These are phyloP conservation scores for Watsonalla binaria DNA, from an alignment of 2,888 invertebrate genomes.

Conservation along the genomic window DNA sequence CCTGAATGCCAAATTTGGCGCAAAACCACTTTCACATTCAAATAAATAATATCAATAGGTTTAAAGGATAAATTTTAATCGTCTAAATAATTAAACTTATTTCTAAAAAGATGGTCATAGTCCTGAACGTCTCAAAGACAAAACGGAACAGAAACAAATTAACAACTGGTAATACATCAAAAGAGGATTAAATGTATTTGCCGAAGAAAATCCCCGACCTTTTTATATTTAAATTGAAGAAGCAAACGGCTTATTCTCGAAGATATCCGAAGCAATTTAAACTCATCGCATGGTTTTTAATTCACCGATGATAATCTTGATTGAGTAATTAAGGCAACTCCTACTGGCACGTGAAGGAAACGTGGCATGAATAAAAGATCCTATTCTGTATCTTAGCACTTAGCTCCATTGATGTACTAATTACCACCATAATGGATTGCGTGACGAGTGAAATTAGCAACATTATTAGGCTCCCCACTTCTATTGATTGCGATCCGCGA, in stretches of 20 bases:
- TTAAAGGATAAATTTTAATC: no score
- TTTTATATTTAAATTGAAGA: no score
- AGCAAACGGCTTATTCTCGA: neutral
- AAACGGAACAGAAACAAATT: slow-evolving; percentile 48
- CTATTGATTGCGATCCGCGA: slow-evolving; percentile 40
- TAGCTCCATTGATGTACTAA: slow-evolving; percentile 27
- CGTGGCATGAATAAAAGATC: slow-evolving; percentile 7
- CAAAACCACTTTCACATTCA: no score
- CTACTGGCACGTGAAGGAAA: neutral
- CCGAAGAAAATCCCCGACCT: slow-evolving; percentile 21
- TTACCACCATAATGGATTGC: slow-evolving; percentile 34
- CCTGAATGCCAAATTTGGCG: no score
- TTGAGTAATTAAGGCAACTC: neutral
- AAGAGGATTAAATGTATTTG: slow-evolving; percentile 41
- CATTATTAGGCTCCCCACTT: slow-evolving; percentile 36
- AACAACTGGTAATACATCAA: slow-evolving; percentile 46
- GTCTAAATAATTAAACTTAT: no score
- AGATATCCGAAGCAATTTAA: neutral
- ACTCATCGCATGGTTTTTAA: neutral
- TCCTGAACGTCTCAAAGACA: slow-evolving; percentile 34
- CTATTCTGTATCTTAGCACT: slow-evolving; percentile 20
- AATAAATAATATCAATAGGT: no score
- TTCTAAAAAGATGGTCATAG: no score
- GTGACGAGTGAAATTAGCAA: slow-evolving; percentile 46
- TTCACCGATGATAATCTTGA: neutral